These are phyloP conservation scores for Calameuta filiformis DNA, from an alignment of 2,888 invertebrate species.

Conservation along the genomic window DNA sequence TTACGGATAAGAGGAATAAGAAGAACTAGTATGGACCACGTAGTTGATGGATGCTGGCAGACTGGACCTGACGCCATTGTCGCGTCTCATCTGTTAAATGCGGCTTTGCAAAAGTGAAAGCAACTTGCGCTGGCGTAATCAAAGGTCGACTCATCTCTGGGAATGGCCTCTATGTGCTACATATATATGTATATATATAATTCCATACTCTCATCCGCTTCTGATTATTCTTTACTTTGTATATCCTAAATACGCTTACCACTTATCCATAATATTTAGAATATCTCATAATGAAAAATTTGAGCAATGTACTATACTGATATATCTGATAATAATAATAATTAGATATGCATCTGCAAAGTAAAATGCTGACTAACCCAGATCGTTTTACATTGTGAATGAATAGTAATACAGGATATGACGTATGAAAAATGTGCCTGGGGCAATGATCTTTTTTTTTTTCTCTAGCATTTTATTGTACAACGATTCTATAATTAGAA, in stretches of 20 bases:
- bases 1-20: not conserved
- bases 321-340: not conserved
- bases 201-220: not conserved
- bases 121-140: slow-evolving; percentile 30
- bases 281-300: not conserved
- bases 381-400: not conserved
- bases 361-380: not conserved
- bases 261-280: too few species aligned
- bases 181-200: not conserved
- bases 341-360: not conserved
- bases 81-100: slow-evolving; percentile 6
- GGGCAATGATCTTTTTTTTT: not conserved
- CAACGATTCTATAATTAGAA: not conserved
- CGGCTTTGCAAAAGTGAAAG: slow-evolving; percentile 33
- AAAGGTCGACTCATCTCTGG: slow-evolving; percentile 39
- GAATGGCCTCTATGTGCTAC: slow-evolving; percentile 10
- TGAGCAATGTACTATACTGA: not conserved
- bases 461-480: not conserved
- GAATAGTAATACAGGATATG: not conserved
- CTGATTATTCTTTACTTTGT: not conserved
- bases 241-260: not conserved
- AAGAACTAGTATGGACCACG: not conserved
- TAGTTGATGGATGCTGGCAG: not conserved
- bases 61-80: slow-evolving; percentile 12
- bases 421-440: not conserved